Conservation (phyloP, 1,140 invertebrate genomes). For the Steinernema feltiae region DNA sequence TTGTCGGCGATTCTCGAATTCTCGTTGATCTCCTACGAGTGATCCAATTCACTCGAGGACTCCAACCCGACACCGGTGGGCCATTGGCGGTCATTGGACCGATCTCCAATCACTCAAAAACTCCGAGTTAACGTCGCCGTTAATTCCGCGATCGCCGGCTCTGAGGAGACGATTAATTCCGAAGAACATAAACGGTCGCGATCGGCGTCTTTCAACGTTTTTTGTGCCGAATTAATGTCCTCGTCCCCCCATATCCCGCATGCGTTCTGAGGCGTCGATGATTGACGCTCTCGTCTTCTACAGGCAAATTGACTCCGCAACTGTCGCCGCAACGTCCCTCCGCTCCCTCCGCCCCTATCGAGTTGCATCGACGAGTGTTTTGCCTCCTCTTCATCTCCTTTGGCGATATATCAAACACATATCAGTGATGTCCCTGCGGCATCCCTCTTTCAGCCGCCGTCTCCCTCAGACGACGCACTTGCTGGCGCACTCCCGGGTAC, state of each 20-base stretch:
- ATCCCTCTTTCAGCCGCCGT: not conserved
- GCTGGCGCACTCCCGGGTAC: not conserved
- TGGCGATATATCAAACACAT: conserved; percentile 9
- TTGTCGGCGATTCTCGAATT: too few species aligned
- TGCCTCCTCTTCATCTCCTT: not conserved
- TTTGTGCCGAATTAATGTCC: too few species aligned
- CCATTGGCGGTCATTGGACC: too few species aligned
- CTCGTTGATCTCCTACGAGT: too few species aligned
- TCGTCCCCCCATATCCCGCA: not conserved
- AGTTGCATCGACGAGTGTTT: conserved; percentile 9
- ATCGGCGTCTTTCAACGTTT: not conserved
- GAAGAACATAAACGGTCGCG: not conserved
- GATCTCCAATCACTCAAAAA: too few species aligned
- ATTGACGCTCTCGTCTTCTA: not conserved
- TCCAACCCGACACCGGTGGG: too few species aligned
- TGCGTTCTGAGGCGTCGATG: not conserved
- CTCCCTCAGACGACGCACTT: not conserved
- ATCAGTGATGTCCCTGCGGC: conserved; percentile 1
- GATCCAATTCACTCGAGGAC: too few species aligned
- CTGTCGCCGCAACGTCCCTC: not conserved
- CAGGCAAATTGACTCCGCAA: conserved; percentile 4
- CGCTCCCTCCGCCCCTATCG: not conserved
- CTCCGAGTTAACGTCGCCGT: not conserved
- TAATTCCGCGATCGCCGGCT: not conserved
- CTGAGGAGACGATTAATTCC: too few species aligned